Evolutionary conservation across 2,113 vertebrate species (phyloP).

Genomic region (Natator depressus): DNA sequence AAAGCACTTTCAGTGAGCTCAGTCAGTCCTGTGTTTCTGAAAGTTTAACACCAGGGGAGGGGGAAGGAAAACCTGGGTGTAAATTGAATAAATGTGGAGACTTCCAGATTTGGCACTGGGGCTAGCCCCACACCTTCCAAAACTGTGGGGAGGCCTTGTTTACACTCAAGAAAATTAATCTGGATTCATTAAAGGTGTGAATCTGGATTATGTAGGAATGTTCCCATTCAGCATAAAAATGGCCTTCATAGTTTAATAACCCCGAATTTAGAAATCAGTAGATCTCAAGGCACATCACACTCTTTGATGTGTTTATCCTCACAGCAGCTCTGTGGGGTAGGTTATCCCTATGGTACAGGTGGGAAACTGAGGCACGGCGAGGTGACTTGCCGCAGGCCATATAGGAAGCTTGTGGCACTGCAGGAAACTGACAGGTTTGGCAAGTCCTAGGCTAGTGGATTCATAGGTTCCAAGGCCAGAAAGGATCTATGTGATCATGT

Average conservation of each 20-base stretch:
- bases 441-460: too few species aligned
- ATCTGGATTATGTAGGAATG: background rate
- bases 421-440: background rate
- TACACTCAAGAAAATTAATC: background rate
- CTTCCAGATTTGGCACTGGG: background rate
- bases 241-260: background rate
- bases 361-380: background rate
- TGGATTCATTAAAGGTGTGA: background rate
- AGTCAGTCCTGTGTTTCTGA: background rate
- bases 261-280: background rate
- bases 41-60: background rate
- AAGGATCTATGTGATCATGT: background rate
- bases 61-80: background rate
- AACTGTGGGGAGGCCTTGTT: background rate
- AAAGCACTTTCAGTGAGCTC: constrained; percentile 60
- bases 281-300: background rate
- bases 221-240: background rate
- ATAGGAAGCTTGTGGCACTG: background rate
- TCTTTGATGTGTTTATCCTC: background rate
- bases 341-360: background rate
- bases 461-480: background rate
- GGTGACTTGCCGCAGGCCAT: too few species aligned
- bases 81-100: background rate
- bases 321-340: background rate
- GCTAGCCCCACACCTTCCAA: background rate